These are phyloP conservation scores for Mizuhopecten yessoensis DNA, from an alignment of 1,140 invertebrate genomes.

Conservation along the genomic window DNA sequence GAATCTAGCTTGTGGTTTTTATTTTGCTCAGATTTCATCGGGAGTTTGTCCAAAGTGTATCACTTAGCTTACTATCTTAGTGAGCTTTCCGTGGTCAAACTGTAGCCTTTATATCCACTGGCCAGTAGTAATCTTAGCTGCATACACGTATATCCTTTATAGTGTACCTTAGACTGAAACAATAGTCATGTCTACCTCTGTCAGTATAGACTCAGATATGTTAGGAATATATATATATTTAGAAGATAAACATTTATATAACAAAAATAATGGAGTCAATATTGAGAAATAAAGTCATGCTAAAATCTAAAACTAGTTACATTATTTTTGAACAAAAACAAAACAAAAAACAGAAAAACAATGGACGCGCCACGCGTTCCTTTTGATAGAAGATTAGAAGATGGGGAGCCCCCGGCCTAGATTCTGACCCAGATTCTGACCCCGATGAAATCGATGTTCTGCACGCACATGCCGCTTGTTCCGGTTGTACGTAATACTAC, in stretches of 20 bases:
- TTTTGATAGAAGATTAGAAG: constrained; percentile 7
- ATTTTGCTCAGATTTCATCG: constrained; percentile 38
- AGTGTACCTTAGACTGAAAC: neutral
- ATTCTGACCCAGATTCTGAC: constrained; percentile 2
- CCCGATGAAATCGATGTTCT: constrained; percentile 19
- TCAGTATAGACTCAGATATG: neutral
- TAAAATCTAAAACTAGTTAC: neutral
- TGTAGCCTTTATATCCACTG: neutral
- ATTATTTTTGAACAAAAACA: neutral
- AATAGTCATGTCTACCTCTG: neutral
- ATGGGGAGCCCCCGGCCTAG: constrained; percentile 11
- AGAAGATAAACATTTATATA: neutral
- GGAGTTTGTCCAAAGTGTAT: constrained; percentile 28
- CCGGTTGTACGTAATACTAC: constrained; percentile 31
- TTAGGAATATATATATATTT: too few relatives aligned
- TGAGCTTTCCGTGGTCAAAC: neutral
- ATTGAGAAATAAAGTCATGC: neutral
- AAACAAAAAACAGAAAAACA: constrained; percentile 2
- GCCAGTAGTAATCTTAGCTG: neutral
- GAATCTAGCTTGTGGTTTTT: neutral
- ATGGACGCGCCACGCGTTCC: neutral
- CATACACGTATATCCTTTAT: neutral
- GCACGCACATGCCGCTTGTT: constrained; percentile 36
- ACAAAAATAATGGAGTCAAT: neutral
- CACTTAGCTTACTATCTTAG: neutral